These are phyloP conservation scores for Pseudonaja textilis DNA, from an alignment of 2,113 vertebrate genomes.

Conservation along the genomic window DNA sequence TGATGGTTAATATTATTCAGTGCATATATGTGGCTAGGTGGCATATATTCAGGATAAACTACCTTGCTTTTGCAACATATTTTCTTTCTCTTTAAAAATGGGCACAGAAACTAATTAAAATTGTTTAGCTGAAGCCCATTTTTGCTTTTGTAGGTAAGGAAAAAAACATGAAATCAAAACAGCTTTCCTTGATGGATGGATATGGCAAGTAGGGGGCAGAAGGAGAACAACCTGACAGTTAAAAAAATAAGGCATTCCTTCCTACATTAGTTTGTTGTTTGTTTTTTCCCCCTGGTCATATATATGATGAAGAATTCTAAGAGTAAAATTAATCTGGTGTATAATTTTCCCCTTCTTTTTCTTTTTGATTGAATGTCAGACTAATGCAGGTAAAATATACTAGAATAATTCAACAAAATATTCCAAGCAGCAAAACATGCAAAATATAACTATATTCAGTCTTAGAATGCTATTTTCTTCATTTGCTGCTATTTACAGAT, in stretches of 20 bases:
- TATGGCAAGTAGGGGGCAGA: neutral
- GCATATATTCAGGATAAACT: neutral
- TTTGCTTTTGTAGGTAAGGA: constrained; percentile 1
- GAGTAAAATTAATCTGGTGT: neutral
- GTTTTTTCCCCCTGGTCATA: constrained; percentile 5
- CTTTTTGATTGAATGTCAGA: constrained; percentile 4
- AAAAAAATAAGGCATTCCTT: constrained; percentile 27
- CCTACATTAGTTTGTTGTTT: neutral
- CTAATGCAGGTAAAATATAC: constrained; percentile 38
- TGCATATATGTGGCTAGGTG: neutral
- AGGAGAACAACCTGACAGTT: constrained; percentile 1
- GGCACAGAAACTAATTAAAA: constrained; percentile 11
- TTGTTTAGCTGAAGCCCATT: neutral
- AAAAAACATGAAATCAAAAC: neutral
- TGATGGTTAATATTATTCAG: neutral
- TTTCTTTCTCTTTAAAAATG: constrained; percentile 1
- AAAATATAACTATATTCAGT: neutral
- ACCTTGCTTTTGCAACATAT: constrained; percentile 1
- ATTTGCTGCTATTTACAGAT: constrained; percentile 1
- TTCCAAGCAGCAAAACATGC: neutral
- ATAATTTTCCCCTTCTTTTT: neutral
- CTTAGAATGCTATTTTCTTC: neutral
- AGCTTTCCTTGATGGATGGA: constrained; percentile 19
- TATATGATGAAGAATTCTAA: constrained; percentile 20
- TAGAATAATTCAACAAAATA: neutral